phyloP scores from a whole-genome alignment of 2,797 vertebrate species.

The Synanceia verrucosa region DNA sequence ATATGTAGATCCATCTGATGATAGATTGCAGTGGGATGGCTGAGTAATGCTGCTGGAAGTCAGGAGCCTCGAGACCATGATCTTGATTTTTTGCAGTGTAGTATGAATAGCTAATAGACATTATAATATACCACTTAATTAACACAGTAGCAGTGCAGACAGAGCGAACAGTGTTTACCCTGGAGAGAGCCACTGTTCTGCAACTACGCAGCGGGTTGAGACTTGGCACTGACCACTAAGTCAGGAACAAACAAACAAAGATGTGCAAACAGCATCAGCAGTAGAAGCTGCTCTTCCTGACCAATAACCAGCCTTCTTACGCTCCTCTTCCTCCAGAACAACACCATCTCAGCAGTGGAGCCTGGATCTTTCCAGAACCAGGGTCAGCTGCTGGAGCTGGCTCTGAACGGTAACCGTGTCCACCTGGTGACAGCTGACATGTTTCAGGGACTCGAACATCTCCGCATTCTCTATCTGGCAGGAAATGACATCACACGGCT shows the following conservation, averaged over 20 bases:
- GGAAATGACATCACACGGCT: constrained; percentile 88
- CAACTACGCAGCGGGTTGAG: too few species aligned
- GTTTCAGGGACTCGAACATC: constrained; percentile 88
- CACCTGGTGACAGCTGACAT: constrained; percentile 84
- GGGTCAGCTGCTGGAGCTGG: constrained; percentile 87
- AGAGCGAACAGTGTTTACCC: too few species aligned
- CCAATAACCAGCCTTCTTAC: neutral
- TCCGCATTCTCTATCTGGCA: constrained; percentile 91
- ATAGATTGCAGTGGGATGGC: neutral
- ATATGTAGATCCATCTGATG: neutral
- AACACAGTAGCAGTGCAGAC: too few species aligned
- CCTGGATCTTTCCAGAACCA: constrained; percentile 85
- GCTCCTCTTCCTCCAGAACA: constrained; percentile 78
- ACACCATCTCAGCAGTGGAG: constrained; percentile 88
- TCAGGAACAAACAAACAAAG: neutral
- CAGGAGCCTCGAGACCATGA: neutral
- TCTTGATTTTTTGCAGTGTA: neutral
- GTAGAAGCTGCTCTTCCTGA: neutral
- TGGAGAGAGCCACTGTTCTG: too few species aligned
- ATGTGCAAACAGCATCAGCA: neutral
- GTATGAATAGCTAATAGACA: neutral
- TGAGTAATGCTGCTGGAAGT: neutral
- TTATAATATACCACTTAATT: too few species aligned
- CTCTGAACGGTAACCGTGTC: constrained; percentile 88
- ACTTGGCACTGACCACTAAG: too few species aligned